Base-by-base conservation (phyloP, 2,888 invertebrate species). In the Drosophila kokeensis region DNA sequence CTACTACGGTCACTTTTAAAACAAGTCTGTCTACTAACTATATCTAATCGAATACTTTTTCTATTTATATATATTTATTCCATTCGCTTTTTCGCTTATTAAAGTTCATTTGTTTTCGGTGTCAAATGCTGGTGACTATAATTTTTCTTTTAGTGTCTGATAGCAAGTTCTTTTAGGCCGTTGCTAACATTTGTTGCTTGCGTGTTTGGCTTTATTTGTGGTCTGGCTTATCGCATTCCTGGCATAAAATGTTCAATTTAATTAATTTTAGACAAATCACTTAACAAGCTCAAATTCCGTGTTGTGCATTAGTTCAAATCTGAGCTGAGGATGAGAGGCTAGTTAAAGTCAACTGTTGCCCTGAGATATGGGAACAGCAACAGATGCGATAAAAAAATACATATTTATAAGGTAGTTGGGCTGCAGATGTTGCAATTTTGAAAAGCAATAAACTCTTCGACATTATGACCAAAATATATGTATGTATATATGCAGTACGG, bases 201-300 rank as follows among this genome's bases (percentile, higher is more conserved):
- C 81, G 67, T 80, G 79, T 50, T 76, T 55, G 36, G 36, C 54
- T 65, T 69, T 59, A 71, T 73, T 77, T 73, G 73, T 62, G 63
- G 10, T 30, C 34, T 29, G 36, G 50, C 68, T 78, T 73, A 81
- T 81, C 75, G 75, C 72, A 66, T 73, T 77, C 76, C 70, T 21
- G 50, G 69, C 76, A 73, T 73, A 79, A 71, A 76, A 66, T 79
- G 79, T 72, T 79, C 65, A 76, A 61, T 76, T 82, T 73, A 82
- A 84, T 82, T 80, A 85, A 84, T 77, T 79, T 69, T 65, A 62
- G 69, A 85, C 83, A 83, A 83, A 85, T 83, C 80, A 84, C 69
- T 73, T 80, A 82, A 82, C 79, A 82, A 82, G 82, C 65, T 36
- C 13, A 62, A 61, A 65, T 61, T 60, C 50, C 53, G 27, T 49